phyloP scores from a whole-genome alignment of 2,797 vertebrate species.

The Acanthornis magna region DNA sequence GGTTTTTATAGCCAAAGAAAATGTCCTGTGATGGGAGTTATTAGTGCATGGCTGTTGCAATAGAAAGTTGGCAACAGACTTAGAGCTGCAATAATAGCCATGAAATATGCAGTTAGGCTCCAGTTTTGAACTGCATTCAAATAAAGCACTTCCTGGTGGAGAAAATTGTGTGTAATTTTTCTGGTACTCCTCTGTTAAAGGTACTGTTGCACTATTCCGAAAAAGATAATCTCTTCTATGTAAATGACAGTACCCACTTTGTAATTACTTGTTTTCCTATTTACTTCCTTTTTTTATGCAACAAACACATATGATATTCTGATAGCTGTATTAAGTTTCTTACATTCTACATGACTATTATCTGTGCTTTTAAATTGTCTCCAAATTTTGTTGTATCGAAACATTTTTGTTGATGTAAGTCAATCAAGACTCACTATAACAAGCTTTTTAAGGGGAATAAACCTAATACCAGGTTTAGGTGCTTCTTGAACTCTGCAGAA shows the following conservation, averaged over 20 bases:
- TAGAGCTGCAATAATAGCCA: not conserved
- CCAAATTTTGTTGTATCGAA: not conserved
- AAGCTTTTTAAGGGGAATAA: not conserved
- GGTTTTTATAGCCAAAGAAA: not conserved
- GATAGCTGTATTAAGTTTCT: not conserved
- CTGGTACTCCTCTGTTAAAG: not conserved
- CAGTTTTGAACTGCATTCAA: not conserved
- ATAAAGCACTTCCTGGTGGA: not conserved
- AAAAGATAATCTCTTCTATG: not conserved
- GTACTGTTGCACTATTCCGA: not conserved
- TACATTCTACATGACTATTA: not conserved
- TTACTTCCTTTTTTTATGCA: not conserved
- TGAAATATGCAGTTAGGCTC: not conserved
- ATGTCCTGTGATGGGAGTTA: not conserved
- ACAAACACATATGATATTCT: not conserved
- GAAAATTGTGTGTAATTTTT: not conserved
- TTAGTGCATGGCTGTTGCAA: not conserved
- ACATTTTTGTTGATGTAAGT: not conserved
- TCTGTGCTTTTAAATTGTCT: not conserved
- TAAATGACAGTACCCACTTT: not conserved
- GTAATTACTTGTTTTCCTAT: not conserved
- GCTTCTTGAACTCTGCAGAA: not conserved
- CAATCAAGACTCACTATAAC: not conserved
- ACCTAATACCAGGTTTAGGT: not conserved
- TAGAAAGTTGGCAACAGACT: not conserved